phyloP scores from a whole-genome alignment of 2,888 invertebrate genomes.

The Operophtera brumata region DNA sequence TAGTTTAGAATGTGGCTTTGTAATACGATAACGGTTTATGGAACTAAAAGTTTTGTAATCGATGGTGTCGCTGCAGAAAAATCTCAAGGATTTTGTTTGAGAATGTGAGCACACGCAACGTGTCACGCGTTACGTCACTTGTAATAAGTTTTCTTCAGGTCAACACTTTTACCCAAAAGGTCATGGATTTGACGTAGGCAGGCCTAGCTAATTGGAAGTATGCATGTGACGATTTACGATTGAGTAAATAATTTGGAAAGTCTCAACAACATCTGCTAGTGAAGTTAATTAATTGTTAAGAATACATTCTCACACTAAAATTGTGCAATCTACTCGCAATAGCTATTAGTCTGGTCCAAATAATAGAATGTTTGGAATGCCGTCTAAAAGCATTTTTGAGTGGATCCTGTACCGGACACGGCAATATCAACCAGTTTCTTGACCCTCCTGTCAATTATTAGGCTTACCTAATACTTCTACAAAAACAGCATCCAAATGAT shows the following conservation, averaged over 20 bases:
- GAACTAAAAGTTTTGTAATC: slow-evolving; percentile 16
- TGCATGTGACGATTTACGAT: neutral
- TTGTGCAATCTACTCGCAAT: slow-evolving; percentile 28
- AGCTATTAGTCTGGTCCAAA: slow-evolving; percentile 28
- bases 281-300: neutral
- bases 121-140: slow-evolving; percentile 27
- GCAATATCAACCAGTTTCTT: slow-evolving; percentile 57
- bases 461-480: slow-evolving; percentile 42
- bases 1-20: slow-evolving; percentile 28
- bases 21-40: slow-evolving; percentile 26
- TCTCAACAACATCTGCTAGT: neutral
- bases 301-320: slow-evolving; percentile 3
- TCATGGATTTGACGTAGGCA: slow-evolving; percentile 36
- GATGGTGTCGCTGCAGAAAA: slow-evolving; percentile 5
- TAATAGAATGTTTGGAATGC: slow-evolving; percentile 32
- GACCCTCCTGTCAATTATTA: slow-evolving; percentile 48
- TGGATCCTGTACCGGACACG: slow-evolving; percentile 56
- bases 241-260: neutral
- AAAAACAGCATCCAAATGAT: slow-evolving; percentile 44
- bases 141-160: slow-evolving; percentile 26
- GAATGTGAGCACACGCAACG: slow-evolving; percentile 15
- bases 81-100: slow-evolving; percentile 15
- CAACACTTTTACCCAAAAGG: slow-evolving; percentile 39
- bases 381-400: slow-evolving; percentile 30
- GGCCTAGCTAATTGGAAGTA: slow-evolving; percentile 16